Conservation (phyloP, 2,113 vertebrate species). For the Daubentonia madagascariensis region DNA sequence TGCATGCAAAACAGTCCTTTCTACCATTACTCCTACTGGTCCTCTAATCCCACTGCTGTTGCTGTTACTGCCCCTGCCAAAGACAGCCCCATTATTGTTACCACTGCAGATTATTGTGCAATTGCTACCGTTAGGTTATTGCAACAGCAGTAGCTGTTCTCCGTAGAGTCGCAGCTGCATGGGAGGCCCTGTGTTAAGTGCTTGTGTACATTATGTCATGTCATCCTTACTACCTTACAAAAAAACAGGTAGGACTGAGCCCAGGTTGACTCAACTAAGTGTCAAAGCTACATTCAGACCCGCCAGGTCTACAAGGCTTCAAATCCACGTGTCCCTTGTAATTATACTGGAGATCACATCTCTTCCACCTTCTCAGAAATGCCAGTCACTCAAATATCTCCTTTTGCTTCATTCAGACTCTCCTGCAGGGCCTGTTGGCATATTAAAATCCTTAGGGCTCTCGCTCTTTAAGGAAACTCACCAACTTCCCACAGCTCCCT, state of each 20-base stretch:
- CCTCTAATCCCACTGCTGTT: accelerated
- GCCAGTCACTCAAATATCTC: background rate
- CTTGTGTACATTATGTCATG: background rate
- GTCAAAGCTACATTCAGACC: background rate
- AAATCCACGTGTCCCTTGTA: background rate
- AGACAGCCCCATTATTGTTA: accelerated
- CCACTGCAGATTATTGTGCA: accelerated
- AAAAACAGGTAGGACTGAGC: background rate
- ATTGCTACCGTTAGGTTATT: accelerated
- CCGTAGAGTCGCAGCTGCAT: accelerated
- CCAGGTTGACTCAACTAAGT: background rate
- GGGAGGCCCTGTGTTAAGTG: background rate
- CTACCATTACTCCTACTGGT: accelerated
- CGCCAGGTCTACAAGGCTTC: background rate
- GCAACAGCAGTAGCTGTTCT: background rate
- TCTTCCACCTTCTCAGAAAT: background rate
- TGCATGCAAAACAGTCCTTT: background rate
- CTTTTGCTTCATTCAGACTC: background rate
- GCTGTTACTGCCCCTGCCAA: too few relatives aligned
- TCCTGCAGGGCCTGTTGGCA: accelerated
- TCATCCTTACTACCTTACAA: background rate
- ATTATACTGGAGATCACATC: background rate
- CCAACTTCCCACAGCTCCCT: accelerated
- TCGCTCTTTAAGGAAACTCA: too few relatives aligned
- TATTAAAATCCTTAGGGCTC: background rate